Conservation (phyloP, 2,888 invertebrate genomes). For the Chaetogeoica ovagalla region DNA sequence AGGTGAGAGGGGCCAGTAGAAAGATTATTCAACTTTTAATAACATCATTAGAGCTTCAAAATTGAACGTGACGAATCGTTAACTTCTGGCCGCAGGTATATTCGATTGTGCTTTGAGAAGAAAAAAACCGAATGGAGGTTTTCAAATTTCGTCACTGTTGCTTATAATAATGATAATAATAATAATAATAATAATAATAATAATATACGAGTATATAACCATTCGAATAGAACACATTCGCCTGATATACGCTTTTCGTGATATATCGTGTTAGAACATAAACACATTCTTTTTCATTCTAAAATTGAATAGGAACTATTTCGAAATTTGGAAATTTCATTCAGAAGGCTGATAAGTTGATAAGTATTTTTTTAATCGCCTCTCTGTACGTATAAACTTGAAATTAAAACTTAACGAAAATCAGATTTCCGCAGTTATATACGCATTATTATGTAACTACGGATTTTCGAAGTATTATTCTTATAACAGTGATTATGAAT, state of each 20-base stretch:
- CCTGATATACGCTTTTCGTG: background rate
- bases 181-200: no score
- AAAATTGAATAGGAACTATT: background rate
- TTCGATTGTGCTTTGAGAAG: background rate
- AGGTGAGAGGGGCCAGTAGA: background rate
- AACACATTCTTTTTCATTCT: background rate
- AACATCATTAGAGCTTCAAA: background rate
- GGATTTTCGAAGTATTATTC: no score
- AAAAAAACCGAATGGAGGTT: background rate
- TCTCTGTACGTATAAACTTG: background rate
- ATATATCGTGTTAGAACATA: background rate
- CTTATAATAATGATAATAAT: no score
- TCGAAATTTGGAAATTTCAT: slow-evolving; percentile 13
- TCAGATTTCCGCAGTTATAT: no score
- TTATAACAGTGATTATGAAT: no score
- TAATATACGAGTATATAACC: no score
- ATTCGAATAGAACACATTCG: no score
- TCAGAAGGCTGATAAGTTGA: background rate
- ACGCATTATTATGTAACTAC: no score
- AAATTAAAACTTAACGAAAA: no score
- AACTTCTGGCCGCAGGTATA: slow-evolving; percentile 16
- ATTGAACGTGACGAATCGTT: background rate
- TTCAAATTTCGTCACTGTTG: no score
- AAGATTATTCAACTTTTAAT: slow-evolving; percentile 10
- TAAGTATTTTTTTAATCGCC: background rate